These are phyloP conservation scores for Epinephelus malabaricus DNA, from an alignment of 2,797 vertebrate species.

Conservation along the genomic window DNA sequence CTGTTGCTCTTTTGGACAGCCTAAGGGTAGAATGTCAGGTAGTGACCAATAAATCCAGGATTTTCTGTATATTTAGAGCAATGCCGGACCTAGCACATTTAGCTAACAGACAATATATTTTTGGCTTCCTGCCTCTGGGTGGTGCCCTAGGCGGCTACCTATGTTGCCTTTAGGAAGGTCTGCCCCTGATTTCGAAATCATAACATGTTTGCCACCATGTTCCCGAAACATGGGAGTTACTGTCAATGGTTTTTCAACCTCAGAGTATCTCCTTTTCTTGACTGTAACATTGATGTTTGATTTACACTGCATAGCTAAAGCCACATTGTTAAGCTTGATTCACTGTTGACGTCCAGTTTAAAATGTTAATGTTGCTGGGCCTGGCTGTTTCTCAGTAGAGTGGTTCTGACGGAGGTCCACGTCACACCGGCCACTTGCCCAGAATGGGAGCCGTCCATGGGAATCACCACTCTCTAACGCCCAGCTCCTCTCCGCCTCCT, in stretches of 20 bases:
- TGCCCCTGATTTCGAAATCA: not conserved
- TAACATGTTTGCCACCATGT: not conserved
- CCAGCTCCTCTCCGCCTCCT: conserved; percentile 73
- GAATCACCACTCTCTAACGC: conserved; percentile 89
- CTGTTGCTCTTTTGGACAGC: not conserved
- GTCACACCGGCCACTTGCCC: conserved; percentile 87
- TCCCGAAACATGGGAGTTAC: not conserved
- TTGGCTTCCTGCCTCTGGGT: too few relatives aligned
- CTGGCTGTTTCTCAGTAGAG: conserved; percentile 85
- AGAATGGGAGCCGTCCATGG: conserved; percentile 90
- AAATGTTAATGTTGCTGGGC: conserved; percentile 72
- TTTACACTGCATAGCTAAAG: not conserved
- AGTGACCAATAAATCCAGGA: not conserved
- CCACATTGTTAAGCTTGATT: not conserved
- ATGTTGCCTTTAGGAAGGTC: too few relatives aligned
- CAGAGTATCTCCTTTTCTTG: not conserved
- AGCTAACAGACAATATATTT: too few relatives aligned
- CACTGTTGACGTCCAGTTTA: conserved; percentile 20
- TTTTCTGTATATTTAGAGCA: too few relatives aligned
- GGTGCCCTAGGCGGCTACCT: too few relatives aligned
- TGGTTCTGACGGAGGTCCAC: conserved; percentile 89
- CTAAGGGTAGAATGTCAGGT: not conserved
- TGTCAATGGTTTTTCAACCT: not conserved
- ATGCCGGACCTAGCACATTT: too few relatives aligned
- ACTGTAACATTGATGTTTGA: not conserved